phyloP scores from a whole-genome alignment of 2,888 invertebrate species.

The Drosophila infuscata region DNA sequence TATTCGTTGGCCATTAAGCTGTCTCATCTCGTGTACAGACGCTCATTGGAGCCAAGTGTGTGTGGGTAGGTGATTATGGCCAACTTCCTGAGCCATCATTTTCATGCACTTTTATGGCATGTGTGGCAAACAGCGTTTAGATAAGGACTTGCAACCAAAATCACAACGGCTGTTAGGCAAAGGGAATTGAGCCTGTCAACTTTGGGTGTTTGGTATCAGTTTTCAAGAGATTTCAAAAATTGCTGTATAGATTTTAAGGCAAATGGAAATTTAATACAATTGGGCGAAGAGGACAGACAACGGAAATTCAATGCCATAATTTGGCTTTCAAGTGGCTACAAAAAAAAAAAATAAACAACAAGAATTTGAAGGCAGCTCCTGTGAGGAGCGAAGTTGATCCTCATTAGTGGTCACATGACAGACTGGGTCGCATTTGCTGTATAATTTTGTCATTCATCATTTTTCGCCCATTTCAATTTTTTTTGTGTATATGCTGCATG shows the following conservation, averaged over 20 bases:
- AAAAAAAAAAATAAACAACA: constrained; percentile 21
- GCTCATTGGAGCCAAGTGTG: background rate
- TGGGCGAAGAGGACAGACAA: constrained; percentile 20
- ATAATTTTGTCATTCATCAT: constrained; percentile 81
- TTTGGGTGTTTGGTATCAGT: constrained; percentile 33
- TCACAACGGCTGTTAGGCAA: background rate
- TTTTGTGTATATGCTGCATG: constrained; percentile 52
- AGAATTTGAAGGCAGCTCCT: constrained; percentile 32
- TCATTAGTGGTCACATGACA: constrained; percentile 81
- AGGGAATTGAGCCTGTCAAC: background rate
- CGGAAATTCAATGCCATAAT: constrained; percentile 71
- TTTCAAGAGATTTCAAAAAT: constrained; percentile 30
- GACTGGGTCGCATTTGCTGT: constrained; percentile 73
- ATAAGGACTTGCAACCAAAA: constrained; percentile 44
- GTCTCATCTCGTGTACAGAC: background rate
- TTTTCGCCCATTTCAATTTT: constrained; percentile 72
- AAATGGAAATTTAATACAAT: constrained; percentile 58
- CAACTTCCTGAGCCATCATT: constrained; percentile 56
- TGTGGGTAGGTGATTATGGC: constrained; percentile 47
- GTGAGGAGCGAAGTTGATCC: constrained; percentile 66
- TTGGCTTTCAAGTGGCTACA: constrained; percentile 71
- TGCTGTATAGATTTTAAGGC: constrained; percentile 2
- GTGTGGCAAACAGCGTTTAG: constrained; percentile 56
- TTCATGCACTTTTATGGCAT: constrained; percentile 44
- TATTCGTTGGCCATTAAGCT: constrained; percentile 41